Conservation (phyloP, 1,140 invertebrate genomes). For the Cotesia glomerata region DNA sequence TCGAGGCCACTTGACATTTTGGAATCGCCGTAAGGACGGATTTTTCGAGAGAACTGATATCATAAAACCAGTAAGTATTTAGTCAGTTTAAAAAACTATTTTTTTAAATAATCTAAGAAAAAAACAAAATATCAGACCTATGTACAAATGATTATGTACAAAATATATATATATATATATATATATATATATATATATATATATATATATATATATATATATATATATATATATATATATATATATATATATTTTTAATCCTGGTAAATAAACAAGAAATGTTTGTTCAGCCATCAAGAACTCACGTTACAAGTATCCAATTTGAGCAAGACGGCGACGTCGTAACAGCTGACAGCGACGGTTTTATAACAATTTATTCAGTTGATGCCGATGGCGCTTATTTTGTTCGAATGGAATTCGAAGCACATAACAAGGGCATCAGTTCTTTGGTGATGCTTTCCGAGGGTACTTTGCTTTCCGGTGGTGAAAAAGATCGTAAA, state of each 20-base stretch:
- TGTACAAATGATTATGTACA: neutral
- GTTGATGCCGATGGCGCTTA: slow-evolving; percentile 87
- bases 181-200: too few species aligned
- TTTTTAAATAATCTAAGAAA: neutral
- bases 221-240: too few species aligned
- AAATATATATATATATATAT: too few species aligned
- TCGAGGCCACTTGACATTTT: slow-evolving; percentile 90
- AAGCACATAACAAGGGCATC: slow-evolving; percentile 87
- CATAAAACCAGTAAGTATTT: slow-evolving; percentile 74
- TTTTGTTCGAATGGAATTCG: slow-evolving; percentile 85
- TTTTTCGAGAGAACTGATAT: slow-evolving; percentile 88
- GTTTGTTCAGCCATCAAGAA: slow-evolving; percentile 73
- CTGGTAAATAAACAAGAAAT: slow-evolving; percentile 1
- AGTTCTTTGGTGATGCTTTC: slow-evolving; percentile 85
- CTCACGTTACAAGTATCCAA: slow-evolving; percentile 83
- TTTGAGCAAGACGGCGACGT: slow-evolving; percentile 94
- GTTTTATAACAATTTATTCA: slow-evolving; percentile 92
- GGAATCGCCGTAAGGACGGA: slow-evolving; percentile 87
- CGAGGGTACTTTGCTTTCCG: slow-evolving; percentile 87
- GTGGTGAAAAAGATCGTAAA: slow-evolving; percentile 87
- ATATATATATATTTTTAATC: too few species aligned
- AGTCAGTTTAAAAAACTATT: neutral
- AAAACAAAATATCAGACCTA: neutral
- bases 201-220: too few species aligned
- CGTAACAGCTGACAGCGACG: slow-evolving; percentile 92